Conservation (phyloP, 2,113 vertebrate genomes). For the Irena cyanogastra region DNA sequence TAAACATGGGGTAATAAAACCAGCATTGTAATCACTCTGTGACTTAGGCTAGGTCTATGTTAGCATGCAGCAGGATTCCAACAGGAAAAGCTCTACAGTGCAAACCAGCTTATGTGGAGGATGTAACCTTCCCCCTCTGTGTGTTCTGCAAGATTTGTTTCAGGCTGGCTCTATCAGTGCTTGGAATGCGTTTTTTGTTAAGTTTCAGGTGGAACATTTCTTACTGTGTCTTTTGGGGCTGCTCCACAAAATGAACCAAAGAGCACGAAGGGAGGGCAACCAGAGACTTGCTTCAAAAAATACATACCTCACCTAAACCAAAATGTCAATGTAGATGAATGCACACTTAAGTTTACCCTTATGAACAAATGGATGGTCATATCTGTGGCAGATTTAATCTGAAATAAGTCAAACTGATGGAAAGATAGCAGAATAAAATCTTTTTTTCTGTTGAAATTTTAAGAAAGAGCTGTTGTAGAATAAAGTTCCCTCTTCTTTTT, state of each 20-base stretch:
- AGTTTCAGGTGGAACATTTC: neutral
- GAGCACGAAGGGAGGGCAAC: neutral
- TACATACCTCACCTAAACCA: neutral
- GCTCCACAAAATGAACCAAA: neutral
- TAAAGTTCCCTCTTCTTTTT: neutral
- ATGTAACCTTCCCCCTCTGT: neutral
- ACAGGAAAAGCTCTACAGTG: neutral
- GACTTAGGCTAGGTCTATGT: neutral
- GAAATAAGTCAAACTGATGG: neutral
- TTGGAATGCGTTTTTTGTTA: neutral
- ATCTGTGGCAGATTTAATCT: neutral
- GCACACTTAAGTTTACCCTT: neutral
- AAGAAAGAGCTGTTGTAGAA: neutral
- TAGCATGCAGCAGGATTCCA: neutral
- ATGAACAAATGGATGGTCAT: neutral
- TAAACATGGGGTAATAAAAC: neutral
- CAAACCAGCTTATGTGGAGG: neutral
- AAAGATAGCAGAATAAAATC: neutral
- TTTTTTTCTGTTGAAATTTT: neutral
- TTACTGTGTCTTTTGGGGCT: neutral
- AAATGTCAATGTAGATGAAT: neutral
- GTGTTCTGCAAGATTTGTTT: neutral
- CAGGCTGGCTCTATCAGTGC: neutral
- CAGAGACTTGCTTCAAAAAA: neutral
- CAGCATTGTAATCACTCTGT: neutral